Percentiles rank a stretch among this genome's conserved stretches.
Evolutionary conservation across 2,888 invertebrate genomes (phyloP).

Genomic region (Hydrotaea cyrtoneurina): DNA sequence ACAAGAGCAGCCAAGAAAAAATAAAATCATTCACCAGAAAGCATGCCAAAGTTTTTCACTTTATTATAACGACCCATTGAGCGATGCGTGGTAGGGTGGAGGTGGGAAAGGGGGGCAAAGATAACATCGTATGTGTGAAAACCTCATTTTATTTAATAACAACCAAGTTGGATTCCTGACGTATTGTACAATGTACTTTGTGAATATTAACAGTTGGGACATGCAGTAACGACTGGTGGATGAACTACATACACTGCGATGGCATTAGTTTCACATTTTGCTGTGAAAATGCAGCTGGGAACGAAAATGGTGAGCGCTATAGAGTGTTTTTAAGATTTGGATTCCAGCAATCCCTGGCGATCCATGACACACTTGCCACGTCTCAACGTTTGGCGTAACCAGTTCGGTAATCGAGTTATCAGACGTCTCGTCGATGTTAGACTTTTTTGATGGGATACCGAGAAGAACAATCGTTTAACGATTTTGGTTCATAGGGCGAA

Average conservation of each 20-base stretch:
- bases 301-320: too few relatives aligned
- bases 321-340: too few relatives aligned
- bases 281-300: background rate
- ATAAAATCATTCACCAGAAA: background rate
- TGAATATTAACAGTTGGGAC: background rate
- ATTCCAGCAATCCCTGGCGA: too few relatives aligned
- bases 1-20: background rate
- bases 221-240: background rate
- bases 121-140: constrained; percentile 3
- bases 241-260: background rate
- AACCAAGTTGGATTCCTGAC: constrained; percentile 21
- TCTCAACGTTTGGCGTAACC: too few relatives aligned
- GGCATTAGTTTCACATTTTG: too few relatives aligned
- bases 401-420: too few relatives aligned
- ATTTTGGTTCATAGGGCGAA: too few relatives aligned
- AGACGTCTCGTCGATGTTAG: too few relatives aligned
- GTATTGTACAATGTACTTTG: background rate
- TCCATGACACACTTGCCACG: too few relatives aligned
- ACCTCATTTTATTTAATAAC: constrained; percentile 52
- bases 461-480: too few relatives aligned
- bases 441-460: too few relatives aligned
- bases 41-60: background rate
- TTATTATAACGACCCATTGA: background rate
- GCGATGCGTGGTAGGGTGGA: background rate
- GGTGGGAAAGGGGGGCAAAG: background rate